Base-by-base conservation (phyloP, 1,140 invertebrate species). In the Aphelenchoides avenae region DNA sequence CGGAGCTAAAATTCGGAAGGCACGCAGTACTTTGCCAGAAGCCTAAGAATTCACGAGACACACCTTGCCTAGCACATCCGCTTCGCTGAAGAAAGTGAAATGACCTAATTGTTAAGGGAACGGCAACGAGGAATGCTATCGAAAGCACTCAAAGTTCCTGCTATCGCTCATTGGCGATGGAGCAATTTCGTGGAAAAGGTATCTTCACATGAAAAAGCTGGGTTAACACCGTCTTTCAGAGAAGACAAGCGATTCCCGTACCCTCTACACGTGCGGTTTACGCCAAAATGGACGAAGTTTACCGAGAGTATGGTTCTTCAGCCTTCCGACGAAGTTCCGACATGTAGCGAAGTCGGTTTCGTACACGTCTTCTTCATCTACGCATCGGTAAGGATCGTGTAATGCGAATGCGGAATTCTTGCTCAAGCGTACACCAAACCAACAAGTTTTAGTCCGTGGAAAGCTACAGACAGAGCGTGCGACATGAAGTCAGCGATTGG, bases 281-380 rank as follows among this genome's bases (percentile, higher is more conserved):
- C 53, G 34, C 52, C 60, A 15, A 58, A 48, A 15, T 70, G 64
- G 33, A 59, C 72, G 5, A 55, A 47, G 11, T 76, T 58, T 50
- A 50, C 62, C 31, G 57, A 62, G 7, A 41, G 48, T 39, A n/a
- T n/a, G n/a, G n/a, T n/a, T n/a, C n/a, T n/a, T n/a, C n/a, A n/a
- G n/a, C n/a, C n/a, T 50, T 40, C 26, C 46, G 48, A 37, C 30
- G 49, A 33, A 34, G 33, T 42, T 18, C 24, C 48, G 13, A 39
- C 47, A 27, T 44, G 48, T 31, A 54, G 47, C 15, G 40, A 57
- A 52, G 42, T 64, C 42, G 71, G 72, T 3, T 73, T 76, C 42
- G 20, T 73, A 3, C 71, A 73, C 33, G 26, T 73, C 26, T 76
- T 57, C 33, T 77, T 75, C 47, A 52, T 73, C 27, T 52, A 42